Base-by-base conservation (phyloP, 37 sponge, comb jelly and placozoan species). In the Theonella swinhoei region DNA sequence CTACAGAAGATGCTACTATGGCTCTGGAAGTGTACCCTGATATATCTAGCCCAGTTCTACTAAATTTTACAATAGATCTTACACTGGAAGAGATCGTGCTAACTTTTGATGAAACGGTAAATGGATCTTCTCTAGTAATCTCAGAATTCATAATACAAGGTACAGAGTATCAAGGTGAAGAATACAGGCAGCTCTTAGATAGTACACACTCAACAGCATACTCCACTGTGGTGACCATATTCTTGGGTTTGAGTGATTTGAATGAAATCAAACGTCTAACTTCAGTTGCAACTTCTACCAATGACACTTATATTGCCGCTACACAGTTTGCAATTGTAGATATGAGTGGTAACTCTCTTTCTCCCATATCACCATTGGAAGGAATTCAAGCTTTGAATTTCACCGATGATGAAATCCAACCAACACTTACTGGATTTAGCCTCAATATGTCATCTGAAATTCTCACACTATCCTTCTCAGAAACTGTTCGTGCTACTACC, bases 71-170 rank as follows among this genome's bases (percentile, higher is more conserved):
- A 33, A 69, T 96, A 4, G 85, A 96, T 42, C 92, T 96, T 22
- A 96, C 97, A 0, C 9, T 42, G 47, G 89, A 89, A 32, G 47
- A 28, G 20, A 70, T 96, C 0, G 35, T 75, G n/a, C 54, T 96
- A 29, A 88, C 89, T 25, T 96, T 96, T 68, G 76, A 78, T 64
- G 97, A 96, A 64, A 94, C 97, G 38, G 94, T 96, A 32, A 80
- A 85, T 71, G 90, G 83, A 14, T 82, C 88, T 39, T 82, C 97
- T 42, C 67, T 94, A 11, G 72, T 11, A 32, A 80, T 88, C 0
- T 42, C 85, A 64, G 84, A 86, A 54, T 74, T 96, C 68, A 76
- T 92, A 11, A 36, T 96, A 14, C 95, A 95, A 59, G 90, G 90
- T 25, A 9, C 37, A 33, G 62, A 25, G 35, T 0, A 24, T 67